Conservation (phyloP, 2,797 vertebrate genomes). For the Gadopsis marmoratus region DNA sequence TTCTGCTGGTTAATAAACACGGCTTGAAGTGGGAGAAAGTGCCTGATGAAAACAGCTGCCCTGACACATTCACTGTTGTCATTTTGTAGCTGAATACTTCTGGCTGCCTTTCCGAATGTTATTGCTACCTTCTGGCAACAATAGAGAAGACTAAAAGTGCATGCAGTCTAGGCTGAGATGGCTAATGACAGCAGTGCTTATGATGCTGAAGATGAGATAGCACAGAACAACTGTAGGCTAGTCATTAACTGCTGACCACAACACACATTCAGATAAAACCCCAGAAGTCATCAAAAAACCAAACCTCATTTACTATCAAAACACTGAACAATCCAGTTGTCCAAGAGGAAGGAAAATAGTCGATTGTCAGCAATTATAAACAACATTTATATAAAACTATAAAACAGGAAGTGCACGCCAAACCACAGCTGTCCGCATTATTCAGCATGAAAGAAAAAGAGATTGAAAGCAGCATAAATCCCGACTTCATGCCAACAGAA, state of each 20-base stretch:
- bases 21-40: constrained; percentile 9
- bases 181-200: constrained; percentile 38
- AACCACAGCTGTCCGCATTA: constrained; percentile 41
- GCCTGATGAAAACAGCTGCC: constrained; percentile 19
- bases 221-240: constrained; percentile 27
- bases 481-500: constrained; percentile 21
- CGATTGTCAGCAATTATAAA: neutral
- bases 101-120: constrained; percentile 20
- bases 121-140: constrained; percentile 33
- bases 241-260: constrained; percentile 36
- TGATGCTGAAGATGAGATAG: constrained; percentile 34
- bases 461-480: constrained; percentile 41
- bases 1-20: constrained; percentile 15
- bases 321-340: neutral
- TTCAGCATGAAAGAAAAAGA: constrained; percentile 19
- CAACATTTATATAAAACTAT: constrained; percentile 1
- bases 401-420: constrained; percentile 2
- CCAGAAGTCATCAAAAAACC: constrained; percentile 8
- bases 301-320: constrained; percentile 18
- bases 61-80: neutral
- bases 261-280: constrained; percentile 19
- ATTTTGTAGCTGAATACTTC: constrained; percentile 11
- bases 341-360: constrained; percentile 1
- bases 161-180: neutral
- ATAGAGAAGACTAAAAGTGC: constrained; percentile 17